These are phyloP conservation scores for Megalurothrips usitatus DNA, from an alignment of 2,888 invertebrate genomes.

Conservation along the genomic window DNA sequence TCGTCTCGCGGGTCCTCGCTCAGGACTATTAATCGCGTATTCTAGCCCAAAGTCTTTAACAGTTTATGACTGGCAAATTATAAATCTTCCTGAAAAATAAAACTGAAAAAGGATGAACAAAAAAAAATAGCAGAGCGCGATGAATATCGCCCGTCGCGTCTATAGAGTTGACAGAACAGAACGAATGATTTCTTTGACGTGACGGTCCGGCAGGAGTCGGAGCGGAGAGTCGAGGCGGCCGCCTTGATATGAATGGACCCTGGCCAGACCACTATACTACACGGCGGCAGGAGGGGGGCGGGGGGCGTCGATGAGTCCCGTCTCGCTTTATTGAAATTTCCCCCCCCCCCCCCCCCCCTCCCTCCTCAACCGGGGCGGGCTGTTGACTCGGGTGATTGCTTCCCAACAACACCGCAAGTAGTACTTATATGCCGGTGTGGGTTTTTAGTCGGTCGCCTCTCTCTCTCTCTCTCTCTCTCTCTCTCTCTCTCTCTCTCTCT, in stretches of 20 bases:
- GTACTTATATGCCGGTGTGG: too few species aligned
- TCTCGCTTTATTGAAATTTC: conserved; percentile 11
- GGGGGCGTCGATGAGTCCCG: not conserved
- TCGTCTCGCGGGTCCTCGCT: too few species aligned
- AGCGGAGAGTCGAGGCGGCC: not conserved
- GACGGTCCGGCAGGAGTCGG: not conserved
- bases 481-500: not conserved
- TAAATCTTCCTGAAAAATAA: not conserved
- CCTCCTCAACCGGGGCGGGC: not conserved
- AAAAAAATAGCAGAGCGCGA: too few species aligned
- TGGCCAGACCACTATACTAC: too few species aligned
- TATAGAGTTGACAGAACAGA: too few species aligned
- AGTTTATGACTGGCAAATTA: not conserved
- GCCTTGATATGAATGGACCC: too few species aligned
- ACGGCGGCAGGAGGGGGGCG: not conserved
- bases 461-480: not conserved
- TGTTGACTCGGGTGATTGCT: conserved; percentile 1
- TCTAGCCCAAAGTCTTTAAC: not conserved
- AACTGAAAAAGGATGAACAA: not conserved
- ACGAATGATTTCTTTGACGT: not conserved
- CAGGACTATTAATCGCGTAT: too few species aligned
- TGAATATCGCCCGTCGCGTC: too few species aligned
- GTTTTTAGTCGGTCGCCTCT: not conserved
- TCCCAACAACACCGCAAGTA: not conserved
- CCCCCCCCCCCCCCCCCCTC: not conserved